These are phyloP conservation scores for Leucozona laternaria DNA, from an alignment of 2,888 invertebrate species.

Conservation along the genomic window DNA sequence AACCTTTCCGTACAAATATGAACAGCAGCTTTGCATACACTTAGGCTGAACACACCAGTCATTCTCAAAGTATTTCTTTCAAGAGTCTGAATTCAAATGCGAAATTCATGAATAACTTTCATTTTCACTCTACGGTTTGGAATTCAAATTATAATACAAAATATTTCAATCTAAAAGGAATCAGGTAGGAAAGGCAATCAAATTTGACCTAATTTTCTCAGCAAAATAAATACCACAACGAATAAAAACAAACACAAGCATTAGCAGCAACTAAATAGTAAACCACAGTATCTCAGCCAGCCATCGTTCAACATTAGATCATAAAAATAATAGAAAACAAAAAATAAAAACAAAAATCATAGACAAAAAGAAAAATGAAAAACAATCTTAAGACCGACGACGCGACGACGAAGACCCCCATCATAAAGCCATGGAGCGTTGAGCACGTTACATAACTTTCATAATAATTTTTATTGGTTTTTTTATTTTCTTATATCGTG, in stretches of 20 bases:
- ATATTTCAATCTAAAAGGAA: constrained; percentile 1
- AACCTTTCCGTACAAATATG: not conserved
- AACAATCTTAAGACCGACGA: constrained; percentile 27
- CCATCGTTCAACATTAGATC: constrained; percentile 49
- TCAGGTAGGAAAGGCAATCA: constrained; percentile 32
- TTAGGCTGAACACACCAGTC: not conserved
- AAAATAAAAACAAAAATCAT: constrained; percentile 48
- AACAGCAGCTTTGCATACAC: not conserved
- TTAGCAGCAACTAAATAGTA: not conserved
- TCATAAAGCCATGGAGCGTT: constrained; percentile 52
- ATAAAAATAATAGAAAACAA: constrained; percentile 45
- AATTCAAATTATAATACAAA: not conserved
- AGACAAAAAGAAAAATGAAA: constrained; percentile 35
- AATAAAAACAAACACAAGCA: not conserved
- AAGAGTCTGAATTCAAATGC: not conserved
- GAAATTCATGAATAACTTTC: not conserved
- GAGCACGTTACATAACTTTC: constrained; percentile 74
- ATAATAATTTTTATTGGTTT: constrained; percentile 66
- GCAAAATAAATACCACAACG: constrained; percentile 4
- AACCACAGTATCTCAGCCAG: constrained; percentile 29
- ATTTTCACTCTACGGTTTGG: not conserved
- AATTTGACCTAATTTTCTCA: constrained; percentile 38
- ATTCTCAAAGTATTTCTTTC: not conserved
- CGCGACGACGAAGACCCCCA: constrained; percentile 41
- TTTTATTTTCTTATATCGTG: constrained; percentile 50